Evolutionary conservation across 92 coral and sea anemone genomes (phyloP).

Genomic region (Epizoanthus stellaris): DNA sequence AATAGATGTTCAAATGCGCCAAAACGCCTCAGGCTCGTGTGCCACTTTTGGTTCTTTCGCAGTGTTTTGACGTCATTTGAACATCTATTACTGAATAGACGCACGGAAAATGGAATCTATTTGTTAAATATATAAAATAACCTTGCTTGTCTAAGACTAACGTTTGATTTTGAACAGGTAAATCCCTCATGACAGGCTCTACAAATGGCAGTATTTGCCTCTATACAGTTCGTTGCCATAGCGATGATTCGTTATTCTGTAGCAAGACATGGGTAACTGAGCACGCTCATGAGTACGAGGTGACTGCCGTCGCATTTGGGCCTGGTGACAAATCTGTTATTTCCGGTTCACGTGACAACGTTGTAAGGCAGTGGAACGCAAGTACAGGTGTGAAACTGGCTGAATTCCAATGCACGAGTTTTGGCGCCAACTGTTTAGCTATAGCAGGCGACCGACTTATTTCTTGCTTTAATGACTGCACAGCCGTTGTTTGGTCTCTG

Average conservation of each 20-base stretch:
- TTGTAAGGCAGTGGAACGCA: slow-evolving; percentile 30
- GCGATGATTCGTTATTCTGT: not conserved
- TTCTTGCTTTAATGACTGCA: slow-evolving; percentile 56
- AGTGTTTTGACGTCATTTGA: too few relatives aligned
- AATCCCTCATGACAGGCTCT: slow-evolving; percentile 41
- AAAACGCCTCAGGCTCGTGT: too few relatives aligned
- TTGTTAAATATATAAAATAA: too few relatives aligned
- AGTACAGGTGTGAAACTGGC: slow-evolving; percentile 14
- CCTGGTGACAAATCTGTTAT: slow-evolving; percentile 45
- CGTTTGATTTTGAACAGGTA: not conserved
- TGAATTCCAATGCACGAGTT: slow-evolving; percentile 43
- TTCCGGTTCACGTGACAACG: slow-evolving; percentile 62
- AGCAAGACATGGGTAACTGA: slow-evolving; percentile 18
- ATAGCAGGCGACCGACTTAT: slow-evolving; percentile 34
- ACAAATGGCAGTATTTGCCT: slow-evolving; percentile 33
- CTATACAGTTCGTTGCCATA: slow-evolving; percentile 10
- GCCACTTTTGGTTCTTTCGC: too few relatives aligned
- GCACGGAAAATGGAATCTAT: too few relatives aligned
- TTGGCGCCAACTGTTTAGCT: slow-evolving; percentile 50
- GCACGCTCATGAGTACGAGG: slow-evolving; percentile 28
- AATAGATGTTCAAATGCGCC: too few relatives aligned
- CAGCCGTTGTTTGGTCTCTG: slow-evolving; percentile 54
- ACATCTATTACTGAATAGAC: too few relatives aligned
- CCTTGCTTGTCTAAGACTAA: too few relatives aligned
- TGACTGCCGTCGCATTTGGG: slow-evolving; percentile 48